Percentiles rank a stretch among this genome's conserved stretches.
Conservation (phyloP, 2,113 vertebrate species). For the Electrona antarctica region DNA sequence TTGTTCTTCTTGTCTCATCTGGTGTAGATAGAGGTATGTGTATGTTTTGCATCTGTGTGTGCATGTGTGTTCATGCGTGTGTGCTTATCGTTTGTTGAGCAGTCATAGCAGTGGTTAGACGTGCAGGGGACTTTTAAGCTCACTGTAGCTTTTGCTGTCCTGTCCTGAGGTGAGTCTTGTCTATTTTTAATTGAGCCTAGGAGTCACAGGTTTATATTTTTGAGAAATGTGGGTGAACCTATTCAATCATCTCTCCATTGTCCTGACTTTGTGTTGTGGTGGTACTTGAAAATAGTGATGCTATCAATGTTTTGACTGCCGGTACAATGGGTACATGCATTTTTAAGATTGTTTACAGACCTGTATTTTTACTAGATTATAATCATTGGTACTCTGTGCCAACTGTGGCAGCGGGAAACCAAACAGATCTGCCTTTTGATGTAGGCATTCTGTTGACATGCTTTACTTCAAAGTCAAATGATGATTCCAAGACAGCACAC, state of each 20-base stretch:
- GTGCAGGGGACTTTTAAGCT: conserved; percentile 22
- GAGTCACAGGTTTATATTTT: conserved; percentile 1
- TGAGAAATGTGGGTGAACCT: conserved; percentile 18
- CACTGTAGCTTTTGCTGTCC: conserved; percentile 41
- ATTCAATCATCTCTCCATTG: too few relatives aligned
- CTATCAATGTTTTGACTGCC: conserved; percentile 52
- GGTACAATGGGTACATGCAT: neutral
- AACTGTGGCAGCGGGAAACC: conserved; percentile 23
- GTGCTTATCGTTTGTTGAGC: conserved; percentile 14
- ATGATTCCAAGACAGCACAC: neutral
- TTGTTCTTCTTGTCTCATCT: conserved; percentile 63
- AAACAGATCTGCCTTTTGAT: conserved; percentile 16
- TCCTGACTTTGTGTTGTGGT: neutral
- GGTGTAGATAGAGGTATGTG: conserved; percentile 62
- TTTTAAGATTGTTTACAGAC: conserved; percentile 25
- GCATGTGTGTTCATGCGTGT: conserved; percentile 18
- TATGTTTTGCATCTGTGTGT: conserved; percentile 21
- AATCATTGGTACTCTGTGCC: conserved; percentile 28
- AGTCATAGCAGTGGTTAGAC: conserved; percentile 20
- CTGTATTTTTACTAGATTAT: conserved; percentile 39
- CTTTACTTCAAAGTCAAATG: conserved; percentile 4
- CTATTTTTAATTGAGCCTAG: neutral
- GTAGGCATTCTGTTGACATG: conserved; percentile 17
- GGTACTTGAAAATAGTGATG: conserved; percentile 42
- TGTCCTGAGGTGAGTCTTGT: conserved; percentile 71